Evolutionary conservation across 2,888 invertebrate genomes (phyloP), one percentile per base, ranked within the genome.

Genomic region (Cephus pygmeus): DNA sequence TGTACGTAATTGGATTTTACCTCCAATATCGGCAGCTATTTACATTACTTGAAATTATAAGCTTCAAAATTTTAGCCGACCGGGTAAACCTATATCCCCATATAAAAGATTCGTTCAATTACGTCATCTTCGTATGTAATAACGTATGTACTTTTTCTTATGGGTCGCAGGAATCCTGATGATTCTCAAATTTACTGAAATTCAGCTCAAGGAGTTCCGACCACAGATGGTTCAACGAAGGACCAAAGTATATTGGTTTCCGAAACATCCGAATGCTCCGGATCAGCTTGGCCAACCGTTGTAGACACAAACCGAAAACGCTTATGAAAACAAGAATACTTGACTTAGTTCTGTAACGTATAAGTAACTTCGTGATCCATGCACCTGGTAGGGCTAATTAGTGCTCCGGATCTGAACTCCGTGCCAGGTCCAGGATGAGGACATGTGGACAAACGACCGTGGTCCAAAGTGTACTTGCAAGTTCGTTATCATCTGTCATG

Each of bases 1-100:
- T 84, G 84, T 82, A 82, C 84, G 83, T 88, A 88, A 88, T 88
- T 88, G 87, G 85, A 88, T 87, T 88, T 87, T 35, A 73, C 76
- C 34, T 75, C 36, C 73, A 76, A 76, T 78, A 78, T 78, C 73
- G 71, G 31, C 75, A 36, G 75, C 68, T 75, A 76, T 78, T 78
- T 71, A 56, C 12, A 69, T 69, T 30, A 30, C 31, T 30, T 30
- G 69, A 33, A 12, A 69, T 69, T 69, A 69, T 69, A 69, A 69
- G 69, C 30, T 69, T 30, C 33, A 30, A 69, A 56, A 56, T 56
- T 56, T 56, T 56, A 23, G 9, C 56, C 56, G 23, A 23, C 23
- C 56, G 23, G 23, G 56, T 23, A 23, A 56, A 56, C 56, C 56
- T 56, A 23, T 15, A 23, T 9, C 9, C 9, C 2, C 3, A 56